Evolutionary conservation across 2,888 invertebrate genomes (phyloP).

Genomic region (Epinotia nisella): DNA sequence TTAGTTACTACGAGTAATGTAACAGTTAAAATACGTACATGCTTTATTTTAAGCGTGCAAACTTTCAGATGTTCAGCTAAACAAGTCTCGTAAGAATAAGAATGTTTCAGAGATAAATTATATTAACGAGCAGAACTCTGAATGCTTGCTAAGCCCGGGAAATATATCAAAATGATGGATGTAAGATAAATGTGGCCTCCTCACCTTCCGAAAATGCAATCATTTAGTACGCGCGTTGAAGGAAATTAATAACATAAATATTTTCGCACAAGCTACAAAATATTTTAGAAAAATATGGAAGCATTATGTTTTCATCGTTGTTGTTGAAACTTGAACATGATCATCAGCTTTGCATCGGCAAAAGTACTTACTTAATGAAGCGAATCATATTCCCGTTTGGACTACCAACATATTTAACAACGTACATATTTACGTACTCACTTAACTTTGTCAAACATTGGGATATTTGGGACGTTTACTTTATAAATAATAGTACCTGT

Average conservation of each 20-base stretch:
- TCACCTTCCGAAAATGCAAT: constrained; percentile 42
- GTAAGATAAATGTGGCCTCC: constrained; percentile 45
- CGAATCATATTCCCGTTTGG: neutral
- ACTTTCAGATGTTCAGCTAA: constrained; percentile 24
- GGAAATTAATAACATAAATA: constrained; percentile 36
- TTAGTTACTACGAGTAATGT: neutral
- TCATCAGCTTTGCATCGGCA: neutral
- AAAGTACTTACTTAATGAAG: neutral
- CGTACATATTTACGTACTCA: too few species aligned
- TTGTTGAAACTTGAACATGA: neutral
- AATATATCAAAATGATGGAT: constrained; percentile 45
- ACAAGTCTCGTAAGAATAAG: constrained; percentile 28
- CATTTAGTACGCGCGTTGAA: constrained; percentile 31
- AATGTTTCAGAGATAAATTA: constrained; percentile 38
- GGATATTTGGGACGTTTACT: too few species aligned
- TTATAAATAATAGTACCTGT: too few species aligned
- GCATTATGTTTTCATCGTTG: neutral
- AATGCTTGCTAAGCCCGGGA: constrained; percentile 33
- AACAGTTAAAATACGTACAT: constrained; percentile 19
- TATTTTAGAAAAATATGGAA: constrained; percentile 12
- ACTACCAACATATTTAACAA: neutral
- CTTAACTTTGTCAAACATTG: too few species aligned
- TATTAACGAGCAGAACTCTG: constrained; percentile 41
- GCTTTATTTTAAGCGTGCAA: constrained; percentile 10
- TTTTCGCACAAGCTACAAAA: constrained; percentile 19